Percentiles rank a stretch among this genome's conserved stretches.
Evolutionary conservation across 1,140 invertebrate genomes (phyloP).

Genomic region (Drosophila takahashii): DNA sequence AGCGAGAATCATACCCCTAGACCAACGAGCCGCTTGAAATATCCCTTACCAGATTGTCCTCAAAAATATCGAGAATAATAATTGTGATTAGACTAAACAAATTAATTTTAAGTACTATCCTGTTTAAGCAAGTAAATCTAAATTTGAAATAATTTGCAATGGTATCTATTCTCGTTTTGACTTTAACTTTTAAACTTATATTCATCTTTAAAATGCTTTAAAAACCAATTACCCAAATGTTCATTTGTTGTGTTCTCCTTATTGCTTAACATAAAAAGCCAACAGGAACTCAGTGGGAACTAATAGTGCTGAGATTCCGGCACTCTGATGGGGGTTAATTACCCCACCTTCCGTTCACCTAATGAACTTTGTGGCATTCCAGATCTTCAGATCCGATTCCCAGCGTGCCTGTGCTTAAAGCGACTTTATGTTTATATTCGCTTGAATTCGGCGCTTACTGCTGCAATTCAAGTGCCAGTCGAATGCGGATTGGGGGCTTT

Average conservation of each 20-base stretch:
- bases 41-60: too few species aligned
- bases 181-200: too few species aligned
- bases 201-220: too few species aligned
- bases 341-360: neutral
- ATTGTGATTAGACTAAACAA: too few species aligned
- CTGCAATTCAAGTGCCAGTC: conserved; percentile 18
- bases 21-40: conserved; percentile 67
- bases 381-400: neutral
- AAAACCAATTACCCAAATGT: too few species aligned
- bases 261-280: neutral
- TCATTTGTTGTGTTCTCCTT: too few species aligned
- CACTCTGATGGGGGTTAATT: neutral
- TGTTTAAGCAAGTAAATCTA: too few species aligned
- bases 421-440: conserved; percentile 2
- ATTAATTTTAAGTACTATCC: too few species aligned
- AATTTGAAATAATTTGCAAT: too few species aligned
- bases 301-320: neutral
- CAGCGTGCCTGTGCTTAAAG: neutral
- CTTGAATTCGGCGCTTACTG: conserved; percentile 1
- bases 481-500: neutral
- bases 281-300: neutral
- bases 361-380: conserved; percentile 5
- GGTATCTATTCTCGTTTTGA: too few species aligned
- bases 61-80: too few species aligned
- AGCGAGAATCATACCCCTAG: conserved; percentile 86